These are phyloP conservation scores for Pogona vitticeps DNA, from an alignment of 2,113 vertebrate genomes.

Conservation along the genomic window DNA sequence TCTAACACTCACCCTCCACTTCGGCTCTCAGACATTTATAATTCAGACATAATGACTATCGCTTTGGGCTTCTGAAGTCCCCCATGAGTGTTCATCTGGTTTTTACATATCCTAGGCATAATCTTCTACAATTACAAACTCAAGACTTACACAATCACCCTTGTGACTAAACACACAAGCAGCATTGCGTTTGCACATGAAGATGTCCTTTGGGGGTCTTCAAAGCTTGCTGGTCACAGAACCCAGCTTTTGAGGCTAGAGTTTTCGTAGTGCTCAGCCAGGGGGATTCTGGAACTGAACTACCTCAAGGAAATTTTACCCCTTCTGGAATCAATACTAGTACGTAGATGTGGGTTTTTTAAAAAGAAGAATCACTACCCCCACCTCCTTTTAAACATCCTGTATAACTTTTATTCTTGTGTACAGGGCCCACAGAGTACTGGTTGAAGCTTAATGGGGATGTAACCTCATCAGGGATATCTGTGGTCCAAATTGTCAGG, in stretches of 20 bases:
- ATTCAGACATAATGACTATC: constrained; percentile 66
- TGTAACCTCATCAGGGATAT: constrained; percentile 1
- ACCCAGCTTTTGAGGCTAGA: too few relatives aligned
- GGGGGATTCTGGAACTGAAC: too few relatives aligned
- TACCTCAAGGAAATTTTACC: too few relatives aligned
- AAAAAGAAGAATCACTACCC: too few relatives aligned
- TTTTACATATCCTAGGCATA: constrained; percentile 48
- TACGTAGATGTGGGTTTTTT: too few relatives aligned
- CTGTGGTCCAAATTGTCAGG: neutral
- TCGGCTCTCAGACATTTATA: constrained; percentile 55
- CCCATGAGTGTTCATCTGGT: neutral
- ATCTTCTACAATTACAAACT: neutral
- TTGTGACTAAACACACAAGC: fast-evolving
- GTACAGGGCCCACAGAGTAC: constrained; percentile 39
- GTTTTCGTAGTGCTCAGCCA: too few relatives aligned
- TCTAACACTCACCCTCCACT: constrained; percentile 45
- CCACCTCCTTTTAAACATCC: too few relatives aligned
- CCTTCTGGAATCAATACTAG: too few relatives aligned
- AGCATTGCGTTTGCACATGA: neutral
- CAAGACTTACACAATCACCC: neutral
- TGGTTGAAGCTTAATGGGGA: constrained; percentile 34
- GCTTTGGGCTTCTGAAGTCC: constrained; percentile 53
- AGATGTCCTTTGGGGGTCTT: neutral
- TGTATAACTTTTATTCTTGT: constrained; percentile 24
- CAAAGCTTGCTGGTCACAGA: neutral